These are phyloP conservation scores for Drosophila vallismaia DNA, from an alignment of 2,888 invertebrate species.

Conservation along the genomic window DNA sequence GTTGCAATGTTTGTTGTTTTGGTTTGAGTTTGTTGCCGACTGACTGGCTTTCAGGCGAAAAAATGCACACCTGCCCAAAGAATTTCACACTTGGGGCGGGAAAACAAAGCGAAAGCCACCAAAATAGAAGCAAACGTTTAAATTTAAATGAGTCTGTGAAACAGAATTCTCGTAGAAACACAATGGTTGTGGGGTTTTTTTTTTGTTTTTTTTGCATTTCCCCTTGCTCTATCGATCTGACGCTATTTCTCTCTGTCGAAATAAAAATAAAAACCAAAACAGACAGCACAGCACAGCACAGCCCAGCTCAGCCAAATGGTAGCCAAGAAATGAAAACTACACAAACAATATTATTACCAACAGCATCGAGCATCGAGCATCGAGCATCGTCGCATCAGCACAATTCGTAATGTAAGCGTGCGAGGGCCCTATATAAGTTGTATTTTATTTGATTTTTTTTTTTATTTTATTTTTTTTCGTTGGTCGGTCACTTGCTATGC, in stretches of 20 bases:
- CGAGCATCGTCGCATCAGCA: slow-evolving; percentile 34
- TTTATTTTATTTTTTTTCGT: slow-evolving; percentile 39
- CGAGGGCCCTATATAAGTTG: slow-evolving; percentile 29
- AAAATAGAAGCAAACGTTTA: slow-evolving; percentile 48
- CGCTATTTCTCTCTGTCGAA: slow-evolving; percentile 1
- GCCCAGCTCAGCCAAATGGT: slow-evolving; percentile 55
- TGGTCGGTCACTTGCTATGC: slow-evolving; percentile 40
- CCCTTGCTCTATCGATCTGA: slow-evolving; percentile 43
- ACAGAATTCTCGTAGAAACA: slow-evolving; percentile 38
- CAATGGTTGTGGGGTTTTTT: slow-evolving; percentile 1
- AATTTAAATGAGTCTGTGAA: slow-evolving; percentile 53
- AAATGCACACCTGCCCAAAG: slow-evolving; percentile 72
- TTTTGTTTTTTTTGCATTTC: no score
- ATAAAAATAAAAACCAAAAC: slow-evolving; percentile 11
- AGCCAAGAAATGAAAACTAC: slow-evolving; percentile 27
- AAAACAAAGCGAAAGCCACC: slow-evolving; percentile 19
- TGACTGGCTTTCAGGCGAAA: slow-evolving; percentile 31
- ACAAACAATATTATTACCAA: slow-evolving; percentile 7
- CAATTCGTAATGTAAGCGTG: slow-evolving; percentile 54
- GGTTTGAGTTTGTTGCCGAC: slow-evolving; percentile 68
- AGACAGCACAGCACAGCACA: slow-evolving; percentile 23
- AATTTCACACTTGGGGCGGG: slow-evolving; percentile 67
- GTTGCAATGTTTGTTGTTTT: slow-evolving; percentile 46
- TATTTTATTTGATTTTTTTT: slow-evolving; percentile 39
- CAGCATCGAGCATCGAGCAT: slow-evolving; percentile 8